Percentiles rank a stretch among this genome's conserved stretches.
phyloP scores from a whole-genome alignment of 2,888 invertebrate genomes.

The Prenolepis imparis region DNA sequence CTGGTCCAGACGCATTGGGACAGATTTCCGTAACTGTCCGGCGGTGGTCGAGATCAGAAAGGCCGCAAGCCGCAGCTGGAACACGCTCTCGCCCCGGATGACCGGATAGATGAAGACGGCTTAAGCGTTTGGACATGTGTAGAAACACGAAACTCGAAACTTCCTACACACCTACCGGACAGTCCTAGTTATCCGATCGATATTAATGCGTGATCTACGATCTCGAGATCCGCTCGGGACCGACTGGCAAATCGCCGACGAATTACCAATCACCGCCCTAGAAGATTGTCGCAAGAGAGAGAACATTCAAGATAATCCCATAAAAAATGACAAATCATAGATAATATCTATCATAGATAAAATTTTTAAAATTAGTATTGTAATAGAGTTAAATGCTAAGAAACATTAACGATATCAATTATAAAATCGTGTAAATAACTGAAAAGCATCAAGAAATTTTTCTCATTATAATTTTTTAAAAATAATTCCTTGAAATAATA shows the following conservation, averaged over 20 bases:
- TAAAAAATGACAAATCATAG: not conserved
- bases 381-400: not conserved
- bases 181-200: conserved; percentile 50
- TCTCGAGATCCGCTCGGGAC: conserved; percentile 5
- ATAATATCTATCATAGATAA: not conserved
- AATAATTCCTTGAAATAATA: not conserved
- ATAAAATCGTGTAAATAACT: not conserved
- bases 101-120: conserved; percentile 72
- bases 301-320: not conserved
- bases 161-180: conserved; percentile 71
- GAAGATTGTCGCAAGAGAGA: not conserved
- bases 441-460: not conserved
- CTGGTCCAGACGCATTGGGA: conserved; percentile 21
- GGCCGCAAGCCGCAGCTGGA: conserved; percentile 76
- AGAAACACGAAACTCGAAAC: conserved; percentile 83
- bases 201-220: conserved; percentile 49
- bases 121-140: conserved; percentile 82
- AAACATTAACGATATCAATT: not conserved
- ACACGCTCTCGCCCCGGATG: conserved; percentile 58
- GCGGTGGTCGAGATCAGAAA: conserved; percentile 69
- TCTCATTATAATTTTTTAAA: not conserved
- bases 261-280: not conserved
- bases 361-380: not conserved
- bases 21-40: conserved; percentile 60
- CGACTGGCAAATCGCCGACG: not conserved